phyloP scores from a whole-genome alignment of 2,797 vertebrate genomes.

The Tangara arthus region DNA sequence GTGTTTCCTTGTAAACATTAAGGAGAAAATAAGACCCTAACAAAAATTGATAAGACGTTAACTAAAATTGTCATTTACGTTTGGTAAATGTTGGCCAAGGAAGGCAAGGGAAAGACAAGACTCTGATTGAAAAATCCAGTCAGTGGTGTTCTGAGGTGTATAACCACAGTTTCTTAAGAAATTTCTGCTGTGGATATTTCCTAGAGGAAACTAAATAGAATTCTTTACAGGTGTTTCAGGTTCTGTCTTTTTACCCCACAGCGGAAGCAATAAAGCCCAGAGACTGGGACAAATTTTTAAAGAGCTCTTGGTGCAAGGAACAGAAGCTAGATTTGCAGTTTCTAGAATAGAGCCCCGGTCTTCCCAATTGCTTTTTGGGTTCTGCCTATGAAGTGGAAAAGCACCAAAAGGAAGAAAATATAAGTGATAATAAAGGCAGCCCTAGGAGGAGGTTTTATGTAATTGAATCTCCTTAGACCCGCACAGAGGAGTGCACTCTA shows the following conservation, averaged over 20 bases:
- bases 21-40: neutral
- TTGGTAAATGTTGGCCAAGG: neutral
- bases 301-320: neutral
- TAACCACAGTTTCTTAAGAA: neutral
- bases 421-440: neutral
- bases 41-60: neutral
- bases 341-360: neutral
- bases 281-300: neutral
- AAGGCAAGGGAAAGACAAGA: neutral
- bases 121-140: neutral
- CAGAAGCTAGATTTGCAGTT: neutral
- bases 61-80: neutral
- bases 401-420: neutral
- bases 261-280: neutral
- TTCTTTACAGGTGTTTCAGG: neutral
- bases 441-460: neutral
- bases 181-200: neutral
- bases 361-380: neutral
- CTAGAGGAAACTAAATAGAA: neutral
- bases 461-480: neutral
- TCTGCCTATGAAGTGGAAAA: neutral
- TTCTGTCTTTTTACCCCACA: neutral
- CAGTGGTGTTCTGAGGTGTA: neutral
- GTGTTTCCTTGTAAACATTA: neutral
- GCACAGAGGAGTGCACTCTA: rapidly evolving